A percentile compares a stretch with the other conserved stretches of the same genome.
Evolutionary conservation across 2,797 vertebrate genomes (phyloP).

Genomic region (Microctenopoma steveboyesi): DNA sequence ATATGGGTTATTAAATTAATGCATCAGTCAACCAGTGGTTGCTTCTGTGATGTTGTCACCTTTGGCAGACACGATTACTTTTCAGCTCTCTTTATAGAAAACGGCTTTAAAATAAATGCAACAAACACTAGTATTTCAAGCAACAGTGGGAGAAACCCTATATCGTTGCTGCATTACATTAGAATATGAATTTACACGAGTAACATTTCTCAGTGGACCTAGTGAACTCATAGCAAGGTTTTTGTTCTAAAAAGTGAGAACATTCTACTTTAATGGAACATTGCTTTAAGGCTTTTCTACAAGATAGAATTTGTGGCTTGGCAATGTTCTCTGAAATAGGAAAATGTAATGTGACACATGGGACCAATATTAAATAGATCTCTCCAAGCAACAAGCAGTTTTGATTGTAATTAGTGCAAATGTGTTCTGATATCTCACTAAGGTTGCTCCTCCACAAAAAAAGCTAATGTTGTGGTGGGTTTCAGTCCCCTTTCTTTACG

Average conservation of each 20-base stretch:
- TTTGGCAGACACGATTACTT: constrained; percentile 32
- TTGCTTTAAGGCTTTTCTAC: constrained; percentile 36
- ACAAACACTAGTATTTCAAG: background rate
- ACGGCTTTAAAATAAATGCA: constrained; percentile 30
- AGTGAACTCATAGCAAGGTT: constrained; percentile 14
- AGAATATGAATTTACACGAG: constrained; percentile 20
- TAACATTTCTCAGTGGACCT: constrained; percentile 23
- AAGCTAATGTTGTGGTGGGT: constrained; percentile 10
- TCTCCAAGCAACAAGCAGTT: constrained; percentile 55
- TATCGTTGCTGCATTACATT: constrained; percentile 26
- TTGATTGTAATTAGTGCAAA: constrained; percentile 52
- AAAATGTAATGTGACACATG: constrained; percentile 58
- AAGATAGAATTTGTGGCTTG: constrained; percentile 24
- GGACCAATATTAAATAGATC: constrained; percentile 48
- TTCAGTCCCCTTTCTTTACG: constrained; percentile 7
- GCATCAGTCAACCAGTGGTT: constrained; percentile 38
- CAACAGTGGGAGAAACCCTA: constrained; percentile 1
- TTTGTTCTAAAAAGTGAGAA: constrained; percentile 38
- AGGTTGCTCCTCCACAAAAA: constrained; percentile 9
- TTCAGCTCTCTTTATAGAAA: constrained; percentile 16
- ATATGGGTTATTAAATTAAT: constrained; percentile 13
- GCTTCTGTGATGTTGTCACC: constrained; percentile 45
- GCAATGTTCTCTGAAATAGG: constrained; percentile 40
- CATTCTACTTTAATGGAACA: constrained; percentile 33
- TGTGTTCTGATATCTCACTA: constrained; percentile 33